Evolutionary conservation across 1,140 invertebrate species (phyloP).

Genomic region (Wiebesia pumilae): DNA sequence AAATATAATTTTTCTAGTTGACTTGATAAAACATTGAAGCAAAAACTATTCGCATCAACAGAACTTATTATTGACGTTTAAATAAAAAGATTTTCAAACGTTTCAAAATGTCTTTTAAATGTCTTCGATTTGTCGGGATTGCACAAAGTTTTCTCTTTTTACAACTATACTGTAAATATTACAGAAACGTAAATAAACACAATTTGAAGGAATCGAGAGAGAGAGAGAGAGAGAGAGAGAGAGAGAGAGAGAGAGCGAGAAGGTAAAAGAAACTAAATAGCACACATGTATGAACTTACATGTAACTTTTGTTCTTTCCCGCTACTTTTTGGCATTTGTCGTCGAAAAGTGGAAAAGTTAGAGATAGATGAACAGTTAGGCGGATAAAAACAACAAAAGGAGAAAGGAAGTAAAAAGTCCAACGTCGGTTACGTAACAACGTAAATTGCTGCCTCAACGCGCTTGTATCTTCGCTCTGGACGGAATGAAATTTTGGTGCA

Average conservation of each 20-base stretch:
- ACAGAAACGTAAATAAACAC: too few relatives aligned
- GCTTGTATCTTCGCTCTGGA: constrained; percentile 23
- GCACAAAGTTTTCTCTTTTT: too few relatives aligned
- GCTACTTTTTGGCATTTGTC: too few relatives aligned
- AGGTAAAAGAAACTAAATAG: neutral
- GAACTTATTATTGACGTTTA: too few relatives aligned
- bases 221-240: neutral
- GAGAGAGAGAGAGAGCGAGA: neutral
- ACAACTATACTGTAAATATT: too few relatives aligned
- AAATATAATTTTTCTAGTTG: too few relatives aligned
- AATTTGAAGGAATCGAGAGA: neutral
- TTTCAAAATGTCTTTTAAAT: too few relatives aligned
- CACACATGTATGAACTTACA: neutral
- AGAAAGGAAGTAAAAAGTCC: neutral
- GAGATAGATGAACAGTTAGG: neutral
- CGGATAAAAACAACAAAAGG: neutral
- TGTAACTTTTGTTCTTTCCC: too few relatives aligned
- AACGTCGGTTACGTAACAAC: neutral
- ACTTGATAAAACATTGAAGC: too few relatives aligned
- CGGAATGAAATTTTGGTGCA: constrained; percentile 36
- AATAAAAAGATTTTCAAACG: too few relatives aligned
- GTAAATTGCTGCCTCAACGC: constrained; percentile 6
- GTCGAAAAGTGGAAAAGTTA: neutral
- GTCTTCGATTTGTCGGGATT: too few relatives aligned
- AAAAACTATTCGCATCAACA: too few relatives aligned